Evolutionary conservation across 2,888 invertebrate genomes (phyloP).

Genomic region (Apamea anceps): DNA sequence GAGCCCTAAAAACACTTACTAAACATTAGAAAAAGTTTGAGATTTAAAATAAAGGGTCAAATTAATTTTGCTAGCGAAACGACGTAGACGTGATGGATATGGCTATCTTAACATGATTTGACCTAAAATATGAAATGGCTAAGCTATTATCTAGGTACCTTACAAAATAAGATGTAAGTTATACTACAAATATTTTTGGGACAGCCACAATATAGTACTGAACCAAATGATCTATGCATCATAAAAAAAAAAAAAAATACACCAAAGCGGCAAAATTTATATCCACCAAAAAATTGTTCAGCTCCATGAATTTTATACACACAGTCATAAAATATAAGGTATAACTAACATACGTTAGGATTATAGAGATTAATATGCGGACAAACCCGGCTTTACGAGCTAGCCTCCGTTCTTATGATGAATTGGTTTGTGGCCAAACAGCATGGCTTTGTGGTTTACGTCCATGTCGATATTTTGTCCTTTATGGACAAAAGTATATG

Average conservation of each 20-base stretch:
- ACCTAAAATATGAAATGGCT: not conserved
- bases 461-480: conserved; percentile 39
- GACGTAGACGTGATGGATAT: not conserved
- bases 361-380: conserved; percentile 60
- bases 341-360: conserved; percentile 54
- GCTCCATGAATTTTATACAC: conserved; percentile 55
- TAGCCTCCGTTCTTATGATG: conserved; percentile 50
- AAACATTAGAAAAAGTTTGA: not conserved
- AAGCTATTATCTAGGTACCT: not conserved
- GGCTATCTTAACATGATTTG: too few relatives aligned
- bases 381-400: conserved; percentile 60
- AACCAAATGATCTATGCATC: conserved; percentile 3
- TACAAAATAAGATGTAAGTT: not conserved
- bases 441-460: conserved; percentile 22
- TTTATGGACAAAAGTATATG: not conserved
- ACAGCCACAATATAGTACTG: not conserved
- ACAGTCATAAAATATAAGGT: conserved; percentile 50
- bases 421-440: conserved; percentile 45
- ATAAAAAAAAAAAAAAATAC: conserved; percentile 21
- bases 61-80: not conserved
- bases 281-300: conserved; percentile 41
- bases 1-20: not conserved
- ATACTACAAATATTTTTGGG: not conserved
- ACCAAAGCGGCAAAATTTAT: conserved; percentile 39
- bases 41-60: not conserved